Conservation (phyloP, 2,113 vertebrate species). For the Sapayoa aenigma region DNA sequence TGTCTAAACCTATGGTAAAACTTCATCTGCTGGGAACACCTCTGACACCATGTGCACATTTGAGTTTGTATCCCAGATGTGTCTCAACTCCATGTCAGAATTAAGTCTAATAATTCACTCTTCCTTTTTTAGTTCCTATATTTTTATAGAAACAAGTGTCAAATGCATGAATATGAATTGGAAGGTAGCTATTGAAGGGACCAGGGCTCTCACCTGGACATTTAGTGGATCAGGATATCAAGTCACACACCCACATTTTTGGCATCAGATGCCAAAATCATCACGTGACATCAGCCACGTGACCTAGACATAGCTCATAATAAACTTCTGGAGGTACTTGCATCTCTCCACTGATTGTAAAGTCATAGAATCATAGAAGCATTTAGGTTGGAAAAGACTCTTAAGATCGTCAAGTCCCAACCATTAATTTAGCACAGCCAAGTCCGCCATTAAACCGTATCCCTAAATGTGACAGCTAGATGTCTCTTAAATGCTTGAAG, state of each 20-base stretch:
- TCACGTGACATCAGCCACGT: fast-evolving
- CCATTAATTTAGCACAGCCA: neutral
- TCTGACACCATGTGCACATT: fast-evolving
- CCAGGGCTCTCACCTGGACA: neutral
- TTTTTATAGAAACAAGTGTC: neutral
- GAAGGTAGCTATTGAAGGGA: neutral
- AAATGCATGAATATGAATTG: neutral
- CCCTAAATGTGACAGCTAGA: neutral
- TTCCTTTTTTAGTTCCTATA: neutral
- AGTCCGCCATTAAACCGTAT: neutral
- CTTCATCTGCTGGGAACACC: neutral
- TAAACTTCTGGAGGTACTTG: neutral
- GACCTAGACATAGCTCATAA: neutral
- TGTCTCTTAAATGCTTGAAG: neutral
- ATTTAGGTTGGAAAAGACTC: neutral
- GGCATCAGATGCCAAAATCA: neutral
- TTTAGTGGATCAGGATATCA: neutral
- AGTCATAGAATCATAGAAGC: neutral
- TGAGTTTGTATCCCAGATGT: neutral
- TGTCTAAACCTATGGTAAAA: neutral
- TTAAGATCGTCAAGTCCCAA: neutral
- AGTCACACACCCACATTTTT: neutral
- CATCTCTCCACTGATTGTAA: neutral
- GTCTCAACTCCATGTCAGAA: neutral
- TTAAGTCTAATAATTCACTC: neutral